phyloP scores from a whole-genome alignment of 2,888 invertebrate genomes.

The Baronia brevicornis region DNA sequence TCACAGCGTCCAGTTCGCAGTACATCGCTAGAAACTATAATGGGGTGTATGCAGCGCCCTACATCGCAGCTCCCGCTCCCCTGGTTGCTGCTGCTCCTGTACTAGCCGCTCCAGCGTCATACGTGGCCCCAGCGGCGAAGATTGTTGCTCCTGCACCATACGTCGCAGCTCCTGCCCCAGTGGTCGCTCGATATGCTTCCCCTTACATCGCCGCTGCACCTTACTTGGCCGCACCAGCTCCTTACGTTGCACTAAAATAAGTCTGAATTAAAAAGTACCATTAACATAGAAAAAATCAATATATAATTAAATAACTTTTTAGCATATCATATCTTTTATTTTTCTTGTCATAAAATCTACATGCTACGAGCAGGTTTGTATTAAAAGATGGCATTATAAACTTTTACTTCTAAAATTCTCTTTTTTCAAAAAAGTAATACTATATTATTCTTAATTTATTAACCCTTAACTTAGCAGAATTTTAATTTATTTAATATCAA shows the following conservation, averaged over 20 bases:
- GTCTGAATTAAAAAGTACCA: conserved; percentile 38
- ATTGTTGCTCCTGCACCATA: conserved; percentile 29
- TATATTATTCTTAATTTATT: no score
- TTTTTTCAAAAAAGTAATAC: no score
- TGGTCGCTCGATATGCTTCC: conserved; percentile 30
- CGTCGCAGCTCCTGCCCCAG: conserved; percentile 33
- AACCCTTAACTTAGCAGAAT: no score
- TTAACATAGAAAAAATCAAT: conserved; percentile 2
- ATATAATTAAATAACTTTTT: conserved; percentile 2
- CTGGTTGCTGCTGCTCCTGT: conserved; percentile 47
- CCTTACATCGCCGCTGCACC: conserved; percentile 27
- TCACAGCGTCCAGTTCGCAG: conserved; percentile 80
- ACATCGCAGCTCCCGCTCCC: conserved; percentile 57
- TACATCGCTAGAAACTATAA: conserved; percentile 79
- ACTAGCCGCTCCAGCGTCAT: conserved; percentile 36
- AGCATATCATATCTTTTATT: no score
- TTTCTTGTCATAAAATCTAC: no score
- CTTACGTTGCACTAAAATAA: conserved; percentile 44
- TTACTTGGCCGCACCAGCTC: conserved; percentile 18
- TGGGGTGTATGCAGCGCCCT: conserved; percentile 59
- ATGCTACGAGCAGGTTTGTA: no score
- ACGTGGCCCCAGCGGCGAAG: conserved; percentile 29
- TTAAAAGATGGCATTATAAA: no score
- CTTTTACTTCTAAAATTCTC: no score
- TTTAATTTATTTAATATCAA: no score